Conservation (phyloP, 2,797 vertebrate genomes). For the Halcyon leucocephala region DNA sequence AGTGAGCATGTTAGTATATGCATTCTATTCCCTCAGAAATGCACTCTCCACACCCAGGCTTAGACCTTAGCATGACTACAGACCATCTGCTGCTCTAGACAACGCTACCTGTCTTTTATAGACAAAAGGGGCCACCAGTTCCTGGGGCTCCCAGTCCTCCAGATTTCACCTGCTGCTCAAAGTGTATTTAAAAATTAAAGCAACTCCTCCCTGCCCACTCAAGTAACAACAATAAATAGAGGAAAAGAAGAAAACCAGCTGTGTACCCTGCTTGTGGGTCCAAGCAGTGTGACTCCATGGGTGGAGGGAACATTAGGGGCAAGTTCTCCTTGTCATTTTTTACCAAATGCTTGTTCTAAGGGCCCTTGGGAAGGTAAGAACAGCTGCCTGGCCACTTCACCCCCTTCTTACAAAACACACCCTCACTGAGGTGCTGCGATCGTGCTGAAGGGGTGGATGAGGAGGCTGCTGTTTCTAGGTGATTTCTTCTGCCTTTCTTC, state of each 20-base stretch:
- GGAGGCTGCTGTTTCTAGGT: background rate
- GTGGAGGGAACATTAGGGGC: background rate
- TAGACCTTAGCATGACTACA: background rate
- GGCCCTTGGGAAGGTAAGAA: background rate
- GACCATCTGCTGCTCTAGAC: background rate
- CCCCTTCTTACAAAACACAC: background rate
- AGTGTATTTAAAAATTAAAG: background rate
- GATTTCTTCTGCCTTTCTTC: conserved; percentile 23
- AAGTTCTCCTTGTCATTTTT: background rate
- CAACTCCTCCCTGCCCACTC: background rate
- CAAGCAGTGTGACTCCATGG: background rate
- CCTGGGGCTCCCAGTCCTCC: background rate
- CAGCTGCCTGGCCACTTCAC: background rate
- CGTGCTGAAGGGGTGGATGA: background rate
- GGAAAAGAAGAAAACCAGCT: background rate
- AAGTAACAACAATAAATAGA: background rate
- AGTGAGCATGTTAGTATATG: background rate
- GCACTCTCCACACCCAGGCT: background rate
- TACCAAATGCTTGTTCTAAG: background rate
- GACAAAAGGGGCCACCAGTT: background rate
- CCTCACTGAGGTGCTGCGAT: background rate
- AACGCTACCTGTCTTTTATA: background rate
- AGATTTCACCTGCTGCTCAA: background rate
- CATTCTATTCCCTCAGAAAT: background rate
- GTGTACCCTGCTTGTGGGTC: background rate